phyloP scores from a whole-genome alignment of 2,888 invertebrate species.

The Brachynemurus nebulosus region DNA sequence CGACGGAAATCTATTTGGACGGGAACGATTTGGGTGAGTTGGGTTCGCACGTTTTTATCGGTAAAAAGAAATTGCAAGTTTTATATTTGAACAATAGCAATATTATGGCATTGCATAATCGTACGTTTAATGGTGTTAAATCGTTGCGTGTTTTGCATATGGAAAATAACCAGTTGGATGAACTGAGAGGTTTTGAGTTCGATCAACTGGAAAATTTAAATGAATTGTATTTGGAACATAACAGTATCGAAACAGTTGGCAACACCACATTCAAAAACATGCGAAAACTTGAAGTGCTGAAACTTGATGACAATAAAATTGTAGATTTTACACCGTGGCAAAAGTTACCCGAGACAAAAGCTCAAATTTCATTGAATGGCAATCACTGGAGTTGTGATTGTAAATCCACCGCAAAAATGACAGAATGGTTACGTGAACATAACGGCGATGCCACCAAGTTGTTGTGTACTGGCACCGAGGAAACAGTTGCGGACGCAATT shows the following conservation, averaged over 20 bases:
- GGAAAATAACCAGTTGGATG: constrained; percentile 58
- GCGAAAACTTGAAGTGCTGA: constrained; percentile 53
- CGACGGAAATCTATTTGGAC: constrained; percentile 74
- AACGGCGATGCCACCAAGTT: constrained; percentile 53
- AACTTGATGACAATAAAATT: constrained; percentile 64
- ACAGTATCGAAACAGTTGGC: constrained; percentile 56
- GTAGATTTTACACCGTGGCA: constrained; percentile 57
- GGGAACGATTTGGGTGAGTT: constrained; percentile 67
- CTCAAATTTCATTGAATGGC: constrained; percentile 52
- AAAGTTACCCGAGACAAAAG: constrained; percentile 39
- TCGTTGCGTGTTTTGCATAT: constrained; percentile 60
- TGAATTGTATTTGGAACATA: constrained; percentile 63
- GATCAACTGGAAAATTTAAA: constrained; percentile 57
- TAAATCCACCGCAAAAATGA: constrained; percentile 50
- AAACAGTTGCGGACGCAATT: constrained; percentile 38
- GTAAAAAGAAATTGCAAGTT: constrained; percentile 65
- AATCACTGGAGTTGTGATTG: constrained; percentile 80
- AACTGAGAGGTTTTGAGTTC: constrained; percentile 64
- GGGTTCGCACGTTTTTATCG: constrained; percentile 75
- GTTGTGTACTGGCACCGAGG: constrained; percentile 46
- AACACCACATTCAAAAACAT: constrained; percentile 65
- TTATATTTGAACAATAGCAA: constrained; percentile 68
- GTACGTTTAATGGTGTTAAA: constrained; percentile 68
- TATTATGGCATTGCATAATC: constrained; percentile 60
- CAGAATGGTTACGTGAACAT: constrained; percentile 55